Evolutionary conservation across 2,797 vertebrate genomes (phyloP).

Genomic region (Acanthurus tractus): DNA sequence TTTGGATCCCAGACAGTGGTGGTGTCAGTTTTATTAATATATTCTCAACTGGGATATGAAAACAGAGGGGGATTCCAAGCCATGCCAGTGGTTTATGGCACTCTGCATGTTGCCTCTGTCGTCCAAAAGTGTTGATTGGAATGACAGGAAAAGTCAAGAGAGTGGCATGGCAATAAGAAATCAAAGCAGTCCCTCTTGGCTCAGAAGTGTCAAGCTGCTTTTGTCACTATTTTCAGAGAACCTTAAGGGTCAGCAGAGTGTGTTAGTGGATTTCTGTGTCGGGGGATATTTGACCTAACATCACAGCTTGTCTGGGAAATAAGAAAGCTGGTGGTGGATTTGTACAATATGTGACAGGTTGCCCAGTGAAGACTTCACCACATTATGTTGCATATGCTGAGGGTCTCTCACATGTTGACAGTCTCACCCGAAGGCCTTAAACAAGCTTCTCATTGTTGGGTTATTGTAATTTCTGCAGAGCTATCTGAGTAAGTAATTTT

Average conservation of each 20-base stretch:
- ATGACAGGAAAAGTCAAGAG: conserved; percentile 53
- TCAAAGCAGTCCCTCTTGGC: conserved; percentile 42
- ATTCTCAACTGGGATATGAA: conserved; percentile 64
- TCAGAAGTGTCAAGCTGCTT: conserved; percentile 42
- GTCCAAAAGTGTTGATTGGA: conserved; percentile 65
- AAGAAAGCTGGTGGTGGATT: conserved; percentile 45
- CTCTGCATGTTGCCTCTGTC: conserved; percentile 43
- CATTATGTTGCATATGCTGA: conserved; percentile 59
- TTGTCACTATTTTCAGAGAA: conserved; percentile 59
- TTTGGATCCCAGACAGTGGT: conserved; percentile 70
- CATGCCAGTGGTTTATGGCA: conserved; percentile 46
- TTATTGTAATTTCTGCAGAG: conserved; percentile 25
- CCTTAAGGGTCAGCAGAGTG: conserved; percentile 59
- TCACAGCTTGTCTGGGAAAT: conserved; percentile 50
- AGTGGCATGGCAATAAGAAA: conserved; percentile 28
- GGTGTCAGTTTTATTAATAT: conserved; percentile 75
- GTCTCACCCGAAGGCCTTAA: conserved; percentile 28
- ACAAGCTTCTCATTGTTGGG: conserved; percentile 29
- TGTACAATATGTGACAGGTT: conserved; percentile 56
- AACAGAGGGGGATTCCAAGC: conserved; percentile 55
- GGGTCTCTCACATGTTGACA: conserved; percentile 26
- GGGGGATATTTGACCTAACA: conserved; percentile 58
- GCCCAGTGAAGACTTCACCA: conserved; percentile 35
- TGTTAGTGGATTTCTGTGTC: conserved; percentile 40
- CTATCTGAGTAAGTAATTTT: conserved; percentile 10